These are phyloP conservation scores for Allobates femoralis DNA, from an alignment of 2,797 vertebrate genomes.

Conservation along the genomic window DNA sequence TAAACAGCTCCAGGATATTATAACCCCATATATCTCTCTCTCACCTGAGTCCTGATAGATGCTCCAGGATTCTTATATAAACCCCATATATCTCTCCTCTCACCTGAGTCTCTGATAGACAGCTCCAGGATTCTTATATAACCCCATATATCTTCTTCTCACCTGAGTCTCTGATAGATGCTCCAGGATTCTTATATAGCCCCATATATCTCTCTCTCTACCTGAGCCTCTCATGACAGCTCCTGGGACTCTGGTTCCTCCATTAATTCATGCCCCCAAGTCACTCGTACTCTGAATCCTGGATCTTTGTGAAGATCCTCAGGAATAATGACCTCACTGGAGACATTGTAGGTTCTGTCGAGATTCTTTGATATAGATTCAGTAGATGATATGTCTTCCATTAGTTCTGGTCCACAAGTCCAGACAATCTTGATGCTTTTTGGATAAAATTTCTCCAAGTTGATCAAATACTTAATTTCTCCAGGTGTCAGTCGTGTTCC, in stretches of 20 bases:
- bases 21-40: too few species aligned
- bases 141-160: background rate
- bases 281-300: slow-evolving; percentile 20
- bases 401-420: background rate
- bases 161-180: slow-evolving; percentile 24
- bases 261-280: slow-evolving; percentile 41
- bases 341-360: slow-evolving; percentile 13
- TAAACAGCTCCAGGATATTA: too few species aligned
- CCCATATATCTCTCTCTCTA: background rate
- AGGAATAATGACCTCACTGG: slow-evolving; percentile 34
- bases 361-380: background rate
- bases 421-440: slow-evolving; percentile 30
- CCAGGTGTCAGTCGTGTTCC: background rate
- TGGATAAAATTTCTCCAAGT: slow-evolving; percentile 42
- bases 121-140: too few species aligned
- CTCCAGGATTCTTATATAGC: background rate
- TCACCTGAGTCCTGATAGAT: too few species aligned
- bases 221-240: slow-evolving; percentile 19
- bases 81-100: too few species aligned
- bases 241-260: background rate
- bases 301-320: slow-evolving; percentile 41
- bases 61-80: too few species aligned
- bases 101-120: too few species aligned
- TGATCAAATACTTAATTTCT: slow-evolving; percentile 27
- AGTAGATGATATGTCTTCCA: background rate